Conservation (phyloP, 2,888 invertebrate species). For the Acanthosepion pharaonis region DNA sequence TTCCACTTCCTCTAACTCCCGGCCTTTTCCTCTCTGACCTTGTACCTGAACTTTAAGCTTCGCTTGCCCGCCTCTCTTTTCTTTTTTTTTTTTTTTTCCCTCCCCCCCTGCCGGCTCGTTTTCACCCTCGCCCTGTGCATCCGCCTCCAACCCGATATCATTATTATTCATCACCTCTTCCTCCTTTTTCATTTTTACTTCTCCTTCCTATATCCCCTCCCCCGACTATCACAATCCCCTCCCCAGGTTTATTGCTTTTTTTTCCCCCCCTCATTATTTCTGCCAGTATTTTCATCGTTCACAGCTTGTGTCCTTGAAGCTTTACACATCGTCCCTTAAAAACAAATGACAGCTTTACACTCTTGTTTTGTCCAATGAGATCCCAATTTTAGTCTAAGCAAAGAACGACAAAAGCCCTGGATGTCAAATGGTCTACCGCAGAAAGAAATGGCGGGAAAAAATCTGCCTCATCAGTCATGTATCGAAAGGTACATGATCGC, state of each 20-base stretch:
- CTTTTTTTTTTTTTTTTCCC: not conserved
- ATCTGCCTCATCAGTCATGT: too few relatives aligned
- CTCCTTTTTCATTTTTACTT: not conserved
- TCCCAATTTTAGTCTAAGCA: too few relatives aligned
- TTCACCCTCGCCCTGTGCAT: not conserved
- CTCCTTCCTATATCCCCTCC: not conserved
- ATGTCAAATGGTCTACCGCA: too few relatives aligned
- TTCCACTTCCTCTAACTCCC: not conserved
- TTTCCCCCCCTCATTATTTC: not conserved
- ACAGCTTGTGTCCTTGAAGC: not conserved
- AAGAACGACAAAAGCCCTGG: too few relatives aligned
- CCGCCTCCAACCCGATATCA: not conserved
- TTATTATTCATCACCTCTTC: not conserved
- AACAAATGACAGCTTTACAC: not conserved
- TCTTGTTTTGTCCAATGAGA: not conserved
- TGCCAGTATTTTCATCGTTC: not conserved
- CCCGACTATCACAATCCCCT: not conserved
- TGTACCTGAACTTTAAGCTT: constrained; percentile 33
- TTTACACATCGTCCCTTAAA: not conserved
- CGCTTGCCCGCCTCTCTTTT: not conserved
- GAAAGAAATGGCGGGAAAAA: too few relatives aligned
- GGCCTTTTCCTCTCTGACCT: constrained; percentile 12
- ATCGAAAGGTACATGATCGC: too few relatives aligned
- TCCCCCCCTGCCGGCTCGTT: not conserved
- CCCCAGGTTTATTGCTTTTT: not conserved